These are phyloP conservation scores for Mastigias papua DNA, from an alignment of 30 jellyfish, hydroid and myxozoan species.

Conservation along the genomic window DNA sequence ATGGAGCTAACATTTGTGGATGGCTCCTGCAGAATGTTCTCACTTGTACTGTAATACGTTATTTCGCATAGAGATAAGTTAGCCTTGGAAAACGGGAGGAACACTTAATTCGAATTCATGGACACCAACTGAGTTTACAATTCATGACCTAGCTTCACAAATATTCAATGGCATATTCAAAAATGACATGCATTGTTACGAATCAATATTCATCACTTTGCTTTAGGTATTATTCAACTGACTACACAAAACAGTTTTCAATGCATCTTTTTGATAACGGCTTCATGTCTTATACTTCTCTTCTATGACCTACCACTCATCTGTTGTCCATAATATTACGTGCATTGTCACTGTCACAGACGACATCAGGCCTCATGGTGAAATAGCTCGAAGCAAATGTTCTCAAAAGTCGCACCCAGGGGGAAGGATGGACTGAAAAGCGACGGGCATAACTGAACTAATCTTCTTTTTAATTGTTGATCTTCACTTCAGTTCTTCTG, in stretches of 20 bases:
- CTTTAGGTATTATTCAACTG: not conserved
- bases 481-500: too few species aligned
- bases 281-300: not conserved
- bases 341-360: not conserved
- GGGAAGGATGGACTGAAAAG: too few species aligned
- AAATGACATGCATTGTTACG: not conserved
- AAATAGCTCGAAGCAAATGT: too few species aligned
- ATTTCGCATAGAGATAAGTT: too few species aligned
- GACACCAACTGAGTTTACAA: not conserved
- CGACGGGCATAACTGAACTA: too few species aligned
- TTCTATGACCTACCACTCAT: not conserved
- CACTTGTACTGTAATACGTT: too few species aligned
- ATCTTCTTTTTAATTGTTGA: too few species aligned
- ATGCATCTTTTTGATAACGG: not conserved
- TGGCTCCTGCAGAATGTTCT: too few species aligned
- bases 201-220: not conserved
- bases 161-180: not conserved
- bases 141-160: not conserved
- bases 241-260: not conserved
- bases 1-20: too few species aligned
- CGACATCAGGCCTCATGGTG: not conserved
- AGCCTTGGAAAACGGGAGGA: too few species aligned
- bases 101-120: not conserved
- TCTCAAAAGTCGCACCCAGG: too few species aligned
- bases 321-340: not conserved